Percentiles rank a stretch among this genome's conserved stretches.
phyloP scores from a whole-genome alignment of 2,113 vertebrate species.

The Lanius ludovicianus region DNA sequence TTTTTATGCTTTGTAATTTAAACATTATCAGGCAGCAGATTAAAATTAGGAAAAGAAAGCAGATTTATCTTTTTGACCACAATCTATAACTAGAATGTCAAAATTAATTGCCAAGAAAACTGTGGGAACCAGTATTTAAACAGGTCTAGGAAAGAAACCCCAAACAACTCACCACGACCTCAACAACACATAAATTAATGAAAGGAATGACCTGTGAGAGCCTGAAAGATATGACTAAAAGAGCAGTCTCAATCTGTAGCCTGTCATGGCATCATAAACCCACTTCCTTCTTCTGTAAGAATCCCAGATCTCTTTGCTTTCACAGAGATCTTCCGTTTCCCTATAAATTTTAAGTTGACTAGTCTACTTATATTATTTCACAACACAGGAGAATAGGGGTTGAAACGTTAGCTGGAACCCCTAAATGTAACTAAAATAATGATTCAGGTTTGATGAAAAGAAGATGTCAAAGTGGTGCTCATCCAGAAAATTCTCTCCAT shows the following conservation, averaged over 20 bases:
- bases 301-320: not conserved
- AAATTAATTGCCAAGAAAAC: not conserved
- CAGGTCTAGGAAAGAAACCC: rapidly evolving
- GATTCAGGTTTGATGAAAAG: not conserved
- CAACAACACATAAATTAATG: not conserved
- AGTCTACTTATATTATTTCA: not conserved
- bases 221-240: not conserved
- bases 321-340: not conserved
- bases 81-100: not conserved
- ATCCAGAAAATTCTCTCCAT: not conserved
- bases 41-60: not conserved
- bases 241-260: not conserved
- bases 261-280: not conserved
- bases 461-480: not conserved
- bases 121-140: not conserved
- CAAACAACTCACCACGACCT: not conserved
- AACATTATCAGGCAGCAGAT: not conserved
- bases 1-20: not conserved
- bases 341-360: not conserved
- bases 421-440: not conserved
- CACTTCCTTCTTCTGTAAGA: not conserved
- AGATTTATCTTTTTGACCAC: not conserved
- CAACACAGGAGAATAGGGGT: not conserved
- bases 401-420: not conserved
- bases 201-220: not conserved